These are phyloP conservation scores for Pogonophryne albipinna DNA, from an alignment of 2,797 vertebrate genomes.

Conservation along the genomic window DNA sequence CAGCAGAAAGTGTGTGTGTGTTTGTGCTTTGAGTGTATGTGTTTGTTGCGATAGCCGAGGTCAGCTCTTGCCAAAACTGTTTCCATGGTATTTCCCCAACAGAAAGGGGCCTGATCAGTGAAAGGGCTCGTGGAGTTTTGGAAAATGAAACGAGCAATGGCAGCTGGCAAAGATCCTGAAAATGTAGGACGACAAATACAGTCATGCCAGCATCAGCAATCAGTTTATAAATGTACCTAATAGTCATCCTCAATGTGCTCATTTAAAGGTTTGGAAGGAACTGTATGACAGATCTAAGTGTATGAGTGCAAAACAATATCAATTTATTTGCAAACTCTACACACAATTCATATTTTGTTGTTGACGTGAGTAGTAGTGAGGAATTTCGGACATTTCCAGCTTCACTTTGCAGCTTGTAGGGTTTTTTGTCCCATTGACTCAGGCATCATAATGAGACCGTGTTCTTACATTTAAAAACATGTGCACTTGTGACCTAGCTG, in stretches of 20 bases:
- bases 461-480: slow-evolving; percentile 12
- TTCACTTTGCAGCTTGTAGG: neutral
- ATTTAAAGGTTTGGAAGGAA: neutral
- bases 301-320: neutral
- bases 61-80: slow-evolving; percentile 74
- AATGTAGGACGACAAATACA: slow-evolving; percentile 56
- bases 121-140: slow-evolving; percentile 79
- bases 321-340: neutral
- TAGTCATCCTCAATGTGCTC: slow-evolving; percentile 20
- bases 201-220: slow-evolving; percentile 40
- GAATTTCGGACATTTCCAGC: neutral
- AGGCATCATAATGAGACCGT: neutral
- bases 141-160: slow-evolving; percentile 71
- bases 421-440: neutral
- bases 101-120: slow-evolving; percentile 73
- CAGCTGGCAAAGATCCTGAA: slow-evolving; percentile 72
- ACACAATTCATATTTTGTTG: neutral
- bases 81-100: slow-evolving; percentile 80
- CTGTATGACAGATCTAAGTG: neutral
- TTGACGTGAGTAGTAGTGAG: neutral
- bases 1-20: slow-evolving; percentile 52
- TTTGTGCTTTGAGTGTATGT: slow-evolving; percentile 45
- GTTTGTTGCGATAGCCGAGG: slow-evolving; percentile 56
- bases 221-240: slow-evolving; percentile 38
- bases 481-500: neutral